Conservation (phyloP, 37 sponge, comb jelly and placozoan genomes). For the Chondrilla cf. caribensis region DNA sequence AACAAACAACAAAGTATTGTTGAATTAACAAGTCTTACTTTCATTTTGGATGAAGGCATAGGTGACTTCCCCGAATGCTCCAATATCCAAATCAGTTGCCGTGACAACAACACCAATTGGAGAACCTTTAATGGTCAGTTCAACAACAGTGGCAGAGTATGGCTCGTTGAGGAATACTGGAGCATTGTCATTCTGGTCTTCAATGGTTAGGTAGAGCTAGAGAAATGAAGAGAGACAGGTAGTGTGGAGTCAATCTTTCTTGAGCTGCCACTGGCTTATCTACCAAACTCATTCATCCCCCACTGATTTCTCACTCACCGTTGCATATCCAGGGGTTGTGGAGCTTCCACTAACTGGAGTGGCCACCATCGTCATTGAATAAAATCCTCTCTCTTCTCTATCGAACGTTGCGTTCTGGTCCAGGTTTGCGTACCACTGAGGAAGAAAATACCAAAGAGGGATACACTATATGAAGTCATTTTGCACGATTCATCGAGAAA, state of each 20-base stretch:
- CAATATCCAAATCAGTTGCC: conserved; percentile 16
- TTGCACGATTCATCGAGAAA: too few relatives aligned
- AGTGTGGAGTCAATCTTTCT: neutral
- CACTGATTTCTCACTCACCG: too few relatives aligned
- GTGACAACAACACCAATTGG: neutral
- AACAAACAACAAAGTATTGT: too few relatives aligned
- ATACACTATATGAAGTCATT: too few relatives aligned
- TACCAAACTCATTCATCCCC: too few relatives aligned
- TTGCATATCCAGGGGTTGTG: neutral
- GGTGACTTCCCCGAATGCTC: neutral
- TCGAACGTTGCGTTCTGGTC: neutral
- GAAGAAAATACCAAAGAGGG: too few relatives aligned
- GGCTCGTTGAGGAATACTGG: neutral
- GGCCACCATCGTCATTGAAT: neutral
- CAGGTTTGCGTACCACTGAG: too few relatives aligned
- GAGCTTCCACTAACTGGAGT: neutral
- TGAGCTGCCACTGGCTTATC: too few relatives aligned
- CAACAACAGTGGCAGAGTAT: conserved; percentile 4
- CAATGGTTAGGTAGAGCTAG: neutral
- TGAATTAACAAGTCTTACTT: too few relatives aligned
- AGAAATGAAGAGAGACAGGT: neutral
- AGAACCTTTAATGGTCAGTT: neutral
- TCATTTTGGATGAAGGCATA: neutral
- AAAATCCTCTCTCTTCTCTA: conserved; percentile 12
- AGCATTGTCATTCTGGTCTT: neutral